Evolutionary conservation across 2,797 vertebrate genomes (phyloP).

Genomic region (Mormyrops attenuatus): DNA sequence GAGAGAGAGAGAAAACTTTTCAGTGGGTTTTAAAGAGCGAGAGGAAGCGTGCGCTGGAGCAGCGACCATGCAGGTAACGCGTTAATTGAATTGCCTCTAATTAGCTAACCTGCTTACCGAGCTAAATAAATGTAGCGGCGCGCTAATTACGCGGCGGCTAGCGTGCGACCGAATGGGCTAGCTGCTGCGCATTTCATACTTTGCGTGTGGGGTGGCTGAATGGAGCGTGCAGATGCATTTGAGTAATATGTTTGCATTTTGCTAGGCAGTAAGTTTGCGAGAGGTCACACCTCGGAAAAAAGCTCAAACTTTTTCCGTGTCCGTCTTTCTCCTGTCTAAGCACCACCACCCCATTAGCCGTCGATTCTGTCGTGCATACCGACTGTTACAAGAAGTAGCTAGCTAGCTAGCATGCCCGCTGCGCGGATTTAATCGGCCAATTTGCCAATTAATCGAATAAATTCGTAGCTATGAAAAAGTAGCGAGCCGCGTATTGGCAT

Average conservation of each 20-base stretch:
- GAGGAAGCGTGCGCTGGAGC: conserved; percentile 67
- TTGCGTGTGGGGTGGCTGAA: conserved; percentile 44
- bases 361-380: conserved; percentile 50
- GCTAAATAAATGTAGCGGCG: conserved; percentile 60
- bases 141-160: conserved; percentile 49
- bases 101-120: conserved; percentile 68
- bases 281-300: conserved; percentile 56
- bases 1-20: conserved; percentile 67
- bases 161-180: conserved; percentile 12
- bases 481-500: background rate
- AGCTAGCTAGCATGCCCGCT: conserved; percentile 45
- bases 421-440: conserved; percentile 53
- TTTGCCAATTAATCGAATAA: conserved; percentile 42
- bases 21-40: conserved; percentile 58
- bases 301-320: conserved; percentile 60
- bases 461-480: background rate
- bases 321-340: conserved; percentile 34
- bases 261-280: conserved; percentile 7
- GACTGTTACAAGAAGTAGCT: conserved; percentile 36
- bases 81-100: conserved; percentile 28
- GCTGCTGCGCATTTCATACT: conserved; percentile 42
- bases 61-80: conserved; percentile 76
- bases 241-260: conserved; percentile 27
- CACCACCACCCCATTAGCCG: conserved; percentile 56
- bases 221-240: conserved; percentile 35